Evolutionary conservation across 2,113 vertebrate genomes (phyloP).

Genomic region (Mola mola): DNA sequence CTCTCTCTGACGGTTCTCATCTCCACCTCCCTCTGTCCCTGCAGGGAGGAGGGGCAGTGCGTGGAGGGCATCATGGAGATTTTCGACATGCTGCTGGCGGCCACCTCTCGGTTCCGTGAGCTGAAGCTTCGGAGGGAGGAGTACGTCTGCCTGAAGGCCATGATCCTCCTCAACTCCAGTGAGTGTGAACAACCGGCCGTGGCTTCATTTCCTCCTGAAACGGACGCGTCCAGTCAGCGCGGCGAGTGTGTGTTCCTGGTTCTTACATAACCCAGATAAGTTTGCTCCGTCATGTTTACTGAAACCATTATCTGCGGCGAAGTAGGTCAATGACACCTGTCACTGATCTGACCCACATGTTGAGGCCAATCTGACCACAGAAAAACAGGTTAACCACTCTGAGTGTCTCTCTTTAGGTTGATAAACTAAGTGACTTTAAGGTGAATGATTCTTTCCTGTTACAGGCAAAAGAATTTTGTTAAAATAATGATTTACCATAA

Average conservation of each 20-base stretch:
- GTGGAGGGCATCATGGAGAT: constrained; percentile 99
- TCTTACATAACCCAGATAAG: constrained; percentile 15
- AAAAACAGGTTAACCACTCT: too few species aligned
- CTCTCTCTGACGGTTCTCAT: not conserved
- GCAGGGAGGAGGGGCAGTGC: constrained; percentile 94
- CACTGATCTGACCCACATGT: not conserved
- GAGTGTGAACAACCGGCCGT: too few species aligned
- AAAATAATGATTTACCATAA: too few species aligned
- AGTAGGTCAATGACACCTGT: constrained; percentile 2
- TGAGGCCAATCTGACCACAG: not conserved
- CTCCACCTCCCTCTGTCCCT: not conserved
- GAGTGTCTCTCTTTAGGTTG: too few species aligned
- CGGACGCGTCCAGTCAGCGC: not conserved
- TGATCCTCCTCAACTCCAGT: constrained; percentile 99
- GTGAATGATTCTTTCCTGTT: too few species aligned
- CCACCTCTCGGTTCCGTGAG: constrained; percentile 93
- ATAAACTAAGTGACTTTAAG: too few species aligned
- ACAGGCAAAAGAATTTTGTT: too few species aligned
- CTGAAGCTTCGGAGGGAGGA: constrained; percentile 95
- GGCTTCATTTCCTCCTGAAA: too few species aligned
- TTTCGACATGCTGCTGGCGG: constrained; percentile 97
- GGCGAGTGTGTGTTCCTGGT: not conserved
- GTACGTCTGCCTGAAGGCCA: constrained; percentile 97
- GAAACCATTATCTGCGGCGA: not conserved
- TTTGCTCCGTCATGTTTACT: constrained; percentile 7